These are phyloP conservation scores for Saccostrea glomerata DNA, from an alignment of 1,140 invertebrate species.

Conservation along the genomic window DNA sequence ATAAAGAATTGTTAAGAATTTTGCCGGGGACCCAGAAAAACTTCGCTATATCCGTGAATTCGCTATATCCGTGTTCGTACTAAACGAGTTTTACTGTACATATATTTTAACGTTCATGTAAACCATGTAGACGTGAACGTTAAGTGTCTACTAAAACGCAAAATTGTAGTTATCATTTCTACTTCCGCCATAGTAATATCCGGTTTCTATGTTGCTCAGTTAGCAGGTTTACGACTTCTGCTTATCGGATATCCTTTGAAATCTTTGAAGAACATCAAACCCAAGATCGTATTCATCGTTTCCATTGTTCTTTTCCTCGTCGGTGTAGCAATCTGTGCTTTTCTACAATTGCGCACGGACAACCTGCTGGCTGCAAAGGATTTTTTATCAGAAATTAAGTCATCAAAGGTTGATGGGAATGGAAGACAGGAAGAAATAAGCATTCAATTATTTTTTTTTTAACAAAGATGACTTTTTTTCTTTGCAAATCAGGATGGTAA, in stretches of 20 bases:
- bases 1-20: too few species aligned
- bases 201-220: slow-evolving; percentile 13
- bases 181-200: neutral
- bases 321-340: neutral
- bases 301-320: neutral
- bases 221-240: neutral
- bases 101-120: neutral
- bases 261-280: neutral
- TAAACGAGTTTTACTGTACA: too few species aligned
- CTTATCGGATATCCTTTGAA: neutral
- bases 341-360: neutral
- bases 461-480: neutral
- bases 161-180: neutral
- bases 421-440: neutral
- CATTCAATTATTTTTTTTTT: neutral
- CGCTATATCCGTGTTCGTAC: too few species aligned
- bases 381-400: neutral
- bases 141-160: neutral
- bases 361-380: neutral
- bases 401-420: neutral
- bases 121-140: neutral
- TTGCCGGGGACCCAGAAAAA: too few species aligned
- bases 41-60: too few species aligned
- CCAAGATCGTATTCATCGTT: neutral
- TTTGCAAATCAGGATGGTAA: neutral